A percentile compares a stretch with the other conserved stretches of the same genome.
phyloP scores from a whole-genome alignment of 2,113 vertebrate genomes.

The Ochotona curzoniae region DNA sequence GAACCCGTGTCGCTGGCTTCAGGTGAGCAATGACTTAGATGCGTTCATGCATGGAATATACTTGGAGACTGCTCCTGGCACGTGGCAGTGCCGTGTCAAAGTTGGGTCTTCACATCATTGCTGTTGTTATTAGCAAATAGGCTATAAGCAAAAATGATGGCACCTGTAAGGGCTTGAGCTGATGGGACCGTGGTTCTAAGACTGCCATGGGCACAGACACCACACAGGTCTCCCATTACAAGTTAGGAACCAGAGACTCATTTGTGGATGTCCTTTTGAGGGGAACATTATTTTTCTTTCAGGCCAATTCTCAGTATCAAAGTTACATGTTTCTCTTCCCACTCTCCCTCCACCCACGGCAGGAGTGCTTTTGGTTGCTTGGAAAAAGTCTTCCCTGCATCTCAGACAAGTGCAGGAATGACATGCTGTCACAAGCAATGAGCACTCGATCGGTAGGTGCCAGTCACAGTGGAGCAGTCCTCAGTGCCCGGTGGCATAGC shows the following conservation, averaged over 20 bases:
- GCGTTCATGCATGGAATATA: background rate
- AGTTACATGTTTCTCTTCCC: conserved; percentile 47
- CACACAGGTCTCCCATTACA: background rate
- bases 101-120: background rate
- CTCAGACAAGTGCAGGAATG: conserved; percentile 87
- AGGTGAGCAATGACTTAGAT: too few species aligned
- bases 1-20: background rate
- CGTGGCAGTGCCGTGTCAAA: background rate
- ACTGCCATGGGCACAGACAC: background rate
- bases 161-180: background rate
- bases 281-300: background rate
- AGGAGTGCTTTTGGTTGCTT: conserved; percentile 56
- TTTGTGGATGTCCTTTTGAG: background rate
- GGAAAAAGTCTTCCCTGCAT: conserved; percentile 84
- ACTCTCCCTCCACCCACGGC: conserved; percentile 19
- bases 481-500: conserved; percentile 80
- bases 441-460: conserved; percentile 88
- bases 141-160: background rate
- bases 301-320: conserved; percentile 10
- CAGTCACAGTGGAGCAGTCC: conserved; percentile 90
- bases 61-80: background rate
- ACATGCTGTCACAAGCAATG: conserved; percentile 93
- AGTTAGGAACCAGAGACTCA: background rate
- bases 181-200: background rate
- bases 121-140: background rate